Evolutionary conservation across 2,888 invertebrate genomes (phyloP).

Genomic region (Helicoverpa assulta): DNA sequence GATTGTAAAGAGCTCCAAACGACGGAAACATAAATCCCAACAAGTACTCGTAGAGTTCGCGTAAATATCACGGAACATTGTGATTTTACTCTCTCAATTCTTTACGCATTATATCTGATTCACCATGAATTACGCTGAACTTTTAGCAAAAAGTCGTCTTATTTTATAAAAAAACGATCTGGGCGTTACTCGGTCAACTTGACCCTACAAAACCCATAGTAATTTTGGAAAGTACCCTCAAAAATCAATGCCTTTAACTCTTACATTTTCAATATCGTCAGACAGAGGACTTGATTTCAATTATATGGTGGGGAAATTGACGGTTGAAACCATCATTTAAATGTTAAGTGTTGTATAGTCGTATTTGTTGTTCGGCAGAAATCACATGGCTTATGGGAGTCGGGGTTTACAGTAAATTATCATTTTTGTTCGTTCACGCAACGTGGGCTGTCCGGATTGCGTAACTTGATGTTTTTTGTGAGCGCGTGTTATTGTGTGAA

Average conservation of each 20-base stretch:
- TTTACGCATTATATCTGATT: constrained; percentile 47
- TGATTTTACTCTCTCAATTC: constrained; percentile 26
- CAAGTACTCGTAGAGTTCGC: constrained; percentile 22
- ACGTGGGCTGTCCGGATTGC: constrained; percentile 51
- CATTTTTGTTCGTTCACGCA: constrained; percentile 66
- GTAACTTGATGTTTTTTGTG: constrained; percentile 56
- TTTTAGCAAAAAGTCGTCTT: constrained; percentile 58
- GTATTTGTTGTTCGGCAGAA: constrained; percentile 68
- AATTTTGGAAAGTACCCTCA: constrained; percentile 73
- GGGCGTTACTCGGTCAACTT: constrained; percentile 61
- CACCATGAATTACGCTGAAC: constrained; percentile 51
- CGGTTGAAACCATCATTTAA: constrained; percentile 71
- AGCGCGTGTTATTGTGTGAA: constrained; percentile 58
- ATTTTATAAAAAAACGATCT: constrained; percentile 42
- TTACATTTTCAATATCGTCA: constrained; percentile 72
- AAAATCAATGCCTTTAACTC: constrained; percentile 62
- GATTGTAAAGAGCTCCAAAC: constrained; percentile 29
- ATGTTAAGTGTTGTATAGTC: constrained; percentile 60
- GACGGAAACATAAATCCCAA: constrained; percentile 41
- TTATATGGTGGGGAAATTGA: constrained; percentile 74
- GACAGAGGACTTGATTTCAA: constrained; percentile 74
- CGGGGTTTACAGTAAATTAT: constrained; percentile 62
- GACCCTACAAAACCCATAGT: constrained; percentile 67
- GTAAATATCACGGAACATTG: constrained; percentile 36
- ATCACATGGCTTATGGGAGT: constrained; percentile 67